Percentiles rank a stretch among this genome's conserved stretches.
These are phyloP conservation scores for Dicentrarchus labrax DNA, from an alignment of 2,113 vertebrate species.

Conservation along the genomic window DNA sequence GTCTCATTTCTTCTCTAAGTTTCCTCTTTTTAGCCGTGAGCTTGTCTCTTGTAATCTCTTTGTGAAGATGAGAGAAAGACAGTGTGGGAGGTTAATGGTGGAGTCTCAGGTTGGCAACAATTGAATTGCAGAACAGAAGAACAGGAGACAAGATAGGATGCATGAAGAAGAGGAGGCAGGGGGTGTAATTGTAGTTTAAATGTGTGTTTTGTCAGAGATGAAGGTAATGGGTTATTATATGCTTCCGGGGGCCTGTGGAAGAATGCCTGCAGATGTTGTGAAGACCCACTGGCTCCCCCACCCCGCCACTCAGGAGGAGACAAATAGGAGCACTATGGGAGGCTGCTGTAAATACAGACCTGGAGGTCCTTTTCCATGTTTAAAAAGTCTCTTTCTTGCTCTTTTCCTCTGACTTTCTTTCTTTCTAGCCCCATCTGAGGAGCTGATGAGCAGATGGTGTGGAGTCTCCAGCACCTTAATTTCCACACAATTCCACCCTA, in stretches of 20 bases:
- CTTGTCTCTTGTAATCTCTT: constrained; percentile 36
- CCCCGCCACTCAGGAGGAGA: constrained; percentile 69
- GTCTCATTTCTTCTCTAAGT: constrained; percentile 15
- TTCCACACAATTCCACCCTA: constrained; percentile 26
- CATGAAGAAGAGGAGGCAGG: constrained; percentile 72
- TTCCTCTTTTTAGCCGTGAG: constrained; percentile 23
- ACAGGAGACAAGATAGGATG: constrained; percentile 64
- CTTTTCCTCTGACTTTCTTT: constrained; percentile 34
- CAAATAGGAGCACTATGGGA: constrained; percentile 79
- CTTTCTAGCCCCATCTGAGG: constrained; percentile 31
- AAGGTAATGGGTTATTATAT: constrained; percentile 84
- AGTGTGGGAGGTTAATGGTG: constrained; percentile 35
- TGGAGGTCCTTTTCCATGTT: constrained; percentile 69
- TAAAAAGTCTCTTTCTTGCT: constrained; percentile 55
- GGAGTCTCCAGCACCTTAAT: constrained; percentile 37
- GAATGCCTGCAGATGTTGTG: constrained; percentile 78
- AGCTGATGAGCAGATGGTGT: constrained; percentile 57
- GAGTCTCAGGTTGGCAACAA: constrained; percentile 35
- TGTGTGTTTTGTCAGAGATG: constrained; percentile 82
- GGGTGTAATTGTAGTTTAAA: constrained; percentile 85
- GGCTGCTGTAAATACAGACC: constrained; percentile 76
- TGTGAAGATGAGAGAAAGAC: constrained; percentile 25
- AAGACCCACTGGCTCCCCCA: constrained; percentile 63
- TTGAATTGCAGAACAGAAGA: constrained; percentile 71
- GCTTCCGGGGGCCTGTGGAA: constrained; percentile 69